Evolutionary conservation across 2,888 invertebrate genomes (phyloP).

Genomic region (Schizotus pectinicornis): DNA sequence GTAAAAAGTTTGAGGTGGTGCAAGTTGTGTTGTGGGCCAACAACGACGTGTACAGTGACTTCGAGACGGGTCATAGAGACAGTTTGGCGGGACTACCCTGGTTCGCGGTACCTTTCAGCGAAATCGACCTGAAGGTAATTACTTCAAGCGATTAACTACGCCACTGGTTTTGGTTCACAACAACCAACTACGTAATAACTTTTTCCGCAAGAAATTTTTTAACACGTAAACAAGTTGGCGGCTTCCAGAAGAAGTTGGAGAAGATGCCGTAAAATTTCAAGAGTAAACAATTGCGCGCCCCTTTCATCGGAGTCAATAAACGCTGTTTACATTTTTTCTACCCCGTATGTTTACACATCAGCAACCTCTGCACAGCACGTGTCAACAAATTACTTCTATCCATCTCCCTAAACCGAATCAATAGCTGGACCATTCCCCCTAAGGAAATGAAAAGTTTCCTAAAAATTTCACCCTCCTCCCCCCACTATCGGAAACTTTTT

Average conservation of each 20-base stretch:
- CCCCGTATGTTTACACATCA: constrained; percentile 8
- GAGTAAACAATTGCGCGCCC: not conserved
- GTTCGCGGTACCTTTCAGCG: constrained; percentile 74
- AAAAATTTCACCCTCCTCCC: no score
- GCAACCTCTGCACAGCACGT: constrained; percentile 17
- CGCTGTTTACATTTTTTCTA: constrained; percentile 14
- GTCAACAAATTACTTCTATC: constrained; percentile 16
- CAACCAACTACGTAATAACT: no score
- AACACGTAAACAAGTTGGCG: no score
- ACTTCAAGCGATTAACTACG: not conserved
- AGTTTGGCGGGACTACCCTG: constrained; percentile 71
- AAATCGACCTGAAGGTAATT: constrained; percentile 73
- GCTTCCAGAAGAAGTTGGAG: no score
- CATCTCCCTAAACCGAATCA: not conserved
- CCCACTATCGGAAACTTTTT: no score
- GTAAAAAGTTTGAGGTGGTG: constrained; percentile 66
- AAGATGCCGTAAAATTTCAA: no score
- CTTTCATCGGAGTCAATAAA: constrained; percentile 1
- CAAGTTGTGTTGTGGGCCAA: constrained; percentile 75
- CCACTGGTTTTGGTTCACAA: no score
- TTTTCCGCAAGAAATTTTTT: not conserved
- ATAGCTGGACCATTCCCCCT: not conserved
- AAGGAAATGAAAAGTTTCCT: no score
- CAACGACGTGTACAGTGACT: constrained; percentile 68
- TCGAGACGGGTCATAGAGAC: constrained; percentile 68